These are phyloP conservation scores for Scaptodrosophila latifasciaeformis DNA, from an alignment of 2,888 invertebrate species.

Conservation along the genomic window DNA sequence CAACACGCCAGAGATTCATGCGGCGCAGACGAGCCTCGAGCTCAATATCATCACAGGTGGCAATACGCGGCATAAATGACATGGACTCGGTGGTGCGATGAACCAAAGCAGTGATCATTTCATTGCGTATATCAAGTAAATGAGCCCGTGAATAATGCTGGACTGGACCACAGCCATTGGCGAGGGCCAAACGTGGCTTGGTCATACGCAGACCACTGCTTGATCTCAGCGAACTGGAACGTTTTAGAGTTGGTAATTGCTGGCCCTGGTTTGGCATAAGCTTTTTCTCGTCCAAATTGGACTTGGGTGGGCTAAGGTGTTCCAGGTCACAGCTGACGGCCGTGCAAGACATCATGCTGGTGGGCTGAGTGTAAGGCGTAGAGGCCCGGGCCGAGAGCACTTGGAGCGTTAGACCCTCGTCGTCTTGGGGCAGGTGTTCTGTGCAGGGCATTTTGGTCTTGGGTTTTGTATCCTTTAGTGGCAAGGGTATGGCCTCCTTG, in stretches of 20 bases:
- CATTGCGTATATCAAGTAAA: slow-evolving; percentile 62
- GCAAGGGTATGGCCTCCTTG: slow-evolving; percentile 57
- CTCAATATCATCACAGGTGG: slow-evolving; percentile 68
- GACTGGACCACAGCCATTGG: too few species aligned
- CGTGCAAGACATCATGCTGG: slow-evolving; percentile 52
- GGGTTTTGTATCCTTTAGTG: slow-evolving; percentile 10
- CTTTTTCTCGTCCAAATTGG: slow-evolving; percentile 12
- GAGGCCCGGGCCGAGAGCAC: slow-evolving; percentile 69
- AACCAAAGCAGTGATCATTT: slow-evolving; percentile 46
- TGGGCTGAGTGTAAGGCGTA: slow-evolving; percentile 67
- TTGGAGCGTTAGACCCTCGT: slow-evolving; percentile 64
- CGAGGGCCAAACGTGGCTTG: not conserved
- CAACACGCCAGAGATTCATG: slow-evolving; percentile 56
- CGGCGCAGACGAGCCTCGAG: slow-evolving; percentile 63
- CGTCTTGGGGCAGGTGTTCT: too few species aligned
- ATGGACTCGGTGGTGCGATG: slow-evolving; percentile 39
- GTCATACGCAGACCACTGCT: slow-evolving; percentile 19
- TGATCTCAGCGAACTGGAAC: not conserved
- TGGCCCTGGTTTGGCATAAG: not conserved
- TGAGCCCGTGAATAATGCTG: slow-evolving; percentile 57
- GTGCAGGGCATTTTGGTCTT: not conserved
- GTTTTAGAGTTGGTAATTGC: not conserved
- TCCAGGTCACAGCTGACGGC: slow-evolving; percentile 63
- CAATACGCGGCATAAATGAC: slow-evolving; percentile 54
- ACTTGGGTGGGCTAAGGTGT: slow-evolving; percentile 53